phyloP scores from a whole-genome alignment of 2,888 invertebrate genomes.

The Melieria crassipennis region DNA sequence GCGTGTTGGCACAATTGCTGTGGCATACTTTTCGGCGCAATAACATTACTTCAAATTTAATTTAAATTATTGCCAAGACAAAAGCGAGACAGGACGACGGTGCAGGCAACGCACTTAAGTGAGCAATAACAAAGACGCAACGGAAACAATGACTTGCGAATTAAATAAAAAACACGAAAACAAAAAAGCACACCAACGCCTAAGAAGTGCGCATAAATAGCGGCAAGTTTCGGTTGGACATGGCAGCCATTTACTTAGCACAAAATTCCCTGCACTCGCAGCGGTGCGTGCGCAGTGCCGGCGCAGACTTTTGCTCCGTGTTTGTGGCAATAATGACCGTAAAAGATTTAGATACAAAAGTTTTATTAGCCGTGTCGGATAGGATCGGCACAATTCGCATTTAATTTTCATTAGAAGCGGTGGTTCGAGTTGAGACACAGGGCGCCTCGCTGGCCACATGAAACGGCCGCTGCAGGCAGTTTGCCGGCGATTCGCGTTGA shows the following conservation, averaged over 20 bases:
- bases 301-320: background rate
- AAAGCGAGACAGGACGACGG: background rate
- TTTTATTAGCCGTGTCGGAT: conserved; percentile 34
- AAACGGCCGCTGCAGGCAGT: too few species aligned
- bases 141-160: background rate
- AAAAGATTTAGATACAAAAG: conserved; percentile 30
- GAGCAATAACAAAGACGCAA: too few species aligned
- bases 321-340: conserved; percentile 26
- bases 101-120: too few species aligned
- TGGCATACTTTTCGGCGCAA: conserved; percentile 39
- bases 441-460: too few species aligned
- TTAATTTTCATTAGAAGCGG: conserved; percentile 30
- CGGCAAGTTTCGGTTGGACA: background rate
- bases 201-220: background rate
- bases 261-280: too few species aligned
- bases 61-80: conserved; percentile 52
- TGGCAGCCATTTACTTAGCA: too few species aligned
- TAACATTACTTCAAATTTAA: conserved; percentile 59
- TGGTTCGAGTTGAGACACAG: too few species aligned
- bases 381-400: conserved; percentile 23
- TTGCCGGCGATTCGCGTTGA: too few species aligned
- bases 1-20: too few species aligned
- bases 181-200: background rate
- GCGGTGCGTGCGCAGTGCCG: too few species aligned
- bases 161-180: background rate